These are phyloP conservation scores for Lophotriccus pileatus DNA, from an alignment of 2,797 vertebrate species.

Conservation along the genomic window DNA sequence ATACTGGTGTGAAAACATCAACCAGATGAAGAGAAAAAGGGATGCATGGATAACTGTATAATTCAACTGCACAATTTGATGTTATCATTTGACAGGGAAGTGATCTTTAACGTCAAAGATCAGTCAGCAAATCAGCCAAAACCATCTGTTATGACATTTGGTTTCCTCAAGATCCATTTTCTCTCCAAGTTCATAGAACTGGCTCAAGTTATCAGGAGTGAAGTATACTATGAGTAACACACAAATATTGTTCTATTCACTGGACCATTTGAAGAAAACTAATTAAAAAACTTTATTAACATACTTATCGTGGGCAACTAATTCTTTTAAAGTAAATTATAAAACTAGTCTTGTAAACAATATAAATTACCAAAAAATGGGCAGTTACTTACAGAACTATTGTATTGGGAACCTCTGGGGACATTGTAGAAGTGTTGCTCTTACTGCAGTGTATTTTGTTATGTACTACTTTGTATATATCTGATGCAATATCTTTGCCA, in stretches of 20 bases:
- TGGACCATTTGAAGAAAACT: neutral
- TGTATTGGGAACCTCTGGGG: neutral
- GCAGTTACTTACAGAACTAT: neutral
- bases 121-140: constrained; percentile 24
- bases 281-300: neutral
- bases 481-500: constrained; percentile 34
- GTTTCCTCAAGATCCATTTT: constrained; percentile 26
- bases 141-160: constrained; percentile 53
- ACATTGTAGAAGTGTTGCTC: neutral
- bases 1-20: constrained; percentile 1
- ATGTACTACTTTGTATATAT: constrained; percentile 24
- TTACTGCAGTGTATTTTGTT: neutral
- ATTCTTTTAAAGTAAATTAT: neutral
- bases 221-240: neutral
- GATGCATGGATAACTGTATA: neutral
- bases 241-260: neutral
- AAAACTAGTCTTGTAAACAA: neutral
- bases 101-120: constrained; percentile 36
- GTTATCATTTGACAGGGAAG: constrained; percentile 24
- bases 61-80: constrained; percentile 23
- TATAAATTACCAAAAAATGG: neutral
- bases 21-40: neutral
- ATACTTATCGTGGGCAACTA: neutral
- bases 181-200: neutral
- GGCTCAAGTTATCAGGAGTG: neutral